Conservation (phyloP, 2,113 vertebrate genomes). For the Holacanthus passer region DNA sequence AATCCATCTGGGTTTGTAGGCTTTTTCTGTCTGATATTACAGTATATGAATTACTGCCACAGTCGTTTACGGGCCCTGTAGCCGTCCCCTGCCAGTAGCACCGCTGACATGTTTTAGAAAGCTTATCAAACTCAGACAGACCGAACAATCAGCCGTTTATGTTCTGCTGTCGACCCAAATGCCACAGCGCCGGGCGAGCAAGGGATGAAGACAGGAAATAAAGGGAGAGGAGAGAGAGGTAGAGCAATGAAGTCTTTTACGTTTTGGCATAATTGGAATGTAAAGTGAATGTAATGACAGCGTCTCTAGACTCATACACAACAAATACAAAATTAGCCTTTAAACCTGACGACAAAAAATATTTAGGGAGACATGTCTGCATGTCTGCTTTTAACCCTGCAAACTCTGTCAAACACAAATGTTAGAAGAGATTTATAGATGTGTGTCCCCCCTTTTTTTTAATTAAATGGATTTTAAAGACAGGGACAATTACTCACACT, state of each 20-base stretch:
- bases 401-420: not conserved
- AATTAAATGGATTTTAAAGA: slow-evolving; percentile 50
- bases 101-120: slow-evolving; percentile 54
- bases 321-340: not conserved
- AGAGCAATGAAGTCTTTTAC: not conserved
- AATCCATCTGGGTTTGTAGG: slow-evolving; percentile 6
- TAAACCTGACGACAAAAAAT: not conserved
- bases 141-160: slow-evolving; percentile 30
- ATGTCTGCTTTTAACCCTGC: not conserved
- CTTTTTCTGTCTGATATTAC: not conserved
- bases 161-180: slow-evolving; percentile 34
- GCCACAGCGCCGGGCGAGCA: not conserved
- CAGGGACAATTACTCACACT: slow-evolving; percentile 48
- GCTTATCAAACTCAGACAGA: slow-evolving; percentile 64
- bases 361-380: not conserved
- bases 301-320: not conserved
- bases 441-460: not conserved
- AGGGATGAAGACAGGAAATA: not conserved
- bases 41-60: slow-evolving; percentile 26
- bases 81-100: slow-evolving; percentile 37
- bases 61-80: slow-evolving; percentile 33
- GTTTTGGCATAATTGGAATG: slow-evolving; percentile 8
- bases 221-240: not conserved
- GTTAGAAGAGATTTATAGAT: slow-evolving; percentile 18
- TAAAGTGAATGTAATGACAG: slow-evolving; percentile 25